A percentile compares a stretch with the other conserved stretches of the same genome.
phyloP scores from a whole-genome alignment of 2,888 invertebrate species.

The Craniophora ligustri region DNA sequence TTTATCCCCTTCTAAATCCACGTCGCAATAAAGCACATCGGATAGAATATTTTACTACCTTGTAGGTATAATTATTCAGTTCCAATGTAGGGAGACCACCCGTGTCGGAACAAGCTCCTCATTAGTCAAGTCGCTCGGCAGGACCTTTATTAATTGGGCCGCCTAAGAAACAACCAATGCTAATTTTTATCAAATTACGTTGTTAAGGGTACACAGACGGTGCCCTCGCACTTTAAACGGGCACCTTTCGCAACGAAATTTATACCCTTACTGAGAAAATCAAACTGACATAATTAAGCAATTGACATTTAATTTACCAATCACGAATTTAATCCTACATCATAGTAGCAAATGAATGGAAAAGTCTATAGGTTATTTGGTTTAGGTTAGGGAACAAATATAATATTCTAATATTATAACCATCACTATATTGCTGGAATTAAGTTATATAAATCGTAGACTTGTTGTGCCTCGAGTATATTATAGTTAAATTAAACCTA shows the following conservation, averaged over 20 bases:
- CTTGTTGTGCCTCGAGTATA: too few relatives aligned
- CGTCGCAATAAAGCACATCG: not conserved
- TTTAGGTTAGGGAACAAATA: too few relatives aligned
- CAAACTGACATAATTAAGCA: too few relatives aligned
- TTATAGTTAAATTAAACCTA: too few relatives aligned
- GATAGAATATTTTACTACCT: not conserved
- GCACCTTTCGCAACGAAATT: not conserved
- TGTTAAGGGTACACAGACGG: not conserved
- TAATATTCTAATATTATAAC: too few relatives aligned
- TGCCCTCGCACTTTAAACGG: not conserved
- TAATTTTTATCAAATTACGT: conserved; percentile 2
- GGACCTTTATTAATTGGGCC: conserved; percentile 17
- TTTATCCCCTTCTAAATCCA: not conserved
- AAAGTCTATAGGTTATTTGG: too few relatives aligned
- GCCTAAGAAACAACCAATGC: conserved; percentile 5
- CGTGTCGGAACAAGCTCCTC: conserved; percentile 8
- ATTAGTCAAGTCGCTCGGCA: conserved; percentile 17
- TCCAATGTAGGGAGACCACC: not conserved
- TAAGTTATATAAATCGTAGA: too few relatives aligned
- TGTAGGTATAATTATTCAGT: conserved; percentile 29
- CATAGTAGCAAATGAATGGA: too few relatives aligned
- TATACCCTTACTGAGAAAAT: too few relatives aligned
- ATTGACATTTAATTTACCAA: too few relatives aligned
- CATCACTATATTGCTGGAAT: too few relatives aligned
- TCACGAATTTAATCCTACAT: too few relatives aligned